Base-by-base conservation (phyloP, 2,888 invertebrate species). In the Lydus trimaculatus region DNA sequence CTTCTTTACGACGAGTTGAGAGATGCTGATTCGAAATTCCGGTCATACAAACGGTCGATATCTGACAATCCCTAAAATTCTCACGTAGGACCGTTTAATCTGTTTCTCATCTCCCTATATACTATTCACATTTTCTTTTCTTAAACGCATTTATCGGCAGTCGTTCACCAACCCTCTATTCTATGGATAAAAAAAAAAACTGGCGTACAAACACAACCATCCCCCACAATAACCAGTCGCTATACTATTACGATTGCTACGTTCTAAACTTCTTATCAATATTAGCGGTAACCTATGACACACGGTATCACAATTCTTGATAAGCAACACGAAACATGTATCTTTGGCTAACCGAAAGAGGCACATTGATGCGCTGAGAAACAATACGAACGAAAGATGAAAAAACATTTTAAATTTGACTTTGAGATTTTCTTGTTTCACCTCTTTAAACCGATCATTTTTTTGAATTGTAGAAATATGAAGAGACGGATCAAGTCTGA, bases 21-120 rank as follows among this genome's bases (percentile, higher is more conserved):
- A n/a, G 48, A 36, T 17, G 74, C 80, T 82, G 80, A 82, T 82
- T 80, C 79, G 77, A 61, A 79, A 83, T 82, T 81, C 82, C 75
- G 74, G 74, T 72, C 80, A 78, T 78, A 79, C 76, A 74, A 78
- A 76, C 78, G 78, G 80, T 78, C 80, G 80, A 81, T 83, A 83
- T 82, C 79, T 78, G 78, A 75, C 79, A 78, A 83, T 83, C 80
- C 76, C 77, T 75, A 82, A 82, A 82, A 81, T 80, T 77, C 80
- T 82, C 83, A 83, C 83, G 83, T 83, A 75, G 72, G 74, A 79
- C 76, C 83, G 79, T 83, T 83, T 83, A 82, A 83, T 82, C 82
- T 82, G 81, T 82, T 82, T 80, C 79, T 78, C 81, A 80, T 80
- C 80, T 79, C 78, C 76, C 74, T 75, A 75, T 75, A 75, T 76